A percentile compares a stretch with the other conserved stretches of the same genome.
These are phyloP conservation scores for Larimichthys polyactis DNA, from an alignment of 2,113 vertebrate genomes.

Conservation along the genomic window DNA sequence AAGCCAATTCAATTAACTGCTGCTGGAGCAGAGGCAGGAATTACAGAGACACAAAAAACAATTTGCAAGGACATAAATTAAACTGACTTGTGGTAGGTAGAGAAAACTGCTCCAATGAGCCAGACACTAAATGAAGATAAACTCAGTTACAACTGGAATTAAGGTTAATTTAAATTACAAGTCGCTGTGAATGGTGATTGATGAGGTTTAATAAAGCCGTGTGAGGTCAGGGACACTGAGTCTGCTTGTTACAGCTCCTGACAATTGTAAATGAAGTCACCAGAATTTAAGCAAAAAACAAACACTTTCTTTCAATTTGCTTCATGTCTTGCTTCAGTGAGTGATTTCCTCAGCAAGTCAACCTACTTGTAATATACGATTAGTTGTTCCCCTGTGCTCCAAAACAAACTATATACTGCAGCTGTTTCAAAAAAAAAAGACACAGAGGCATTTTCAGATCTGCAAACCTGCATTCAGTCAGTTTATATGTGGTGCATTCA, in stretches of 20 bases:
- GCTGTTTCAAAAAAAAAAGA: not conserved
- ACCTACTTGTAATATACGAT: no score
- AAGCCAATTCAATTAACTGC: constrained; percentile 21
- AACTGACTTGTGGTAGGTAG: not conserved
- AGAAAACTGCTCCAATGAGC: not conserved
- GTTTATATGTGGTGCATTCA: not conserved
- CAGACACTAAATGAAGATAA: constrained; percentile 20
- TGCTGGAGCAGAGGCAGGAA: not conserved
- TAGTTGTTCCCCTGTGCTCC: not conserved
- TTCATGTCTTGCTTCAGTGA: not conserved
- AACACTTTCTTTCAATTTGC: not conserved
- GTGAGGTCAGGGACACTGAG: not conserved
- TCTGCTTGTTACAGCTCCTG: not conserved
- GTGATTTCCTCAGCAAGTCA: not conserved
- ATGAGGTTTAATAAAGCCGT: not conserved
- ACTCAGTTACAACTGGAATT: not conserved
- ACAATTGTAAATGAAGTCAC: not conserved
- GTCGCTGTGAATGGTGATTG: not conserved
- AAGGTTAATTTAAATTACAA: constrained; percentile 7
- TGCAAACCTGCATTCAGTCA: not conserved
- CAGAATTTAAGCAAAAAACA: not conserved
- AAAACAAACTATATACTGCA: not conserved
- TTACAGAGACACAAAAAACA: not conserved
- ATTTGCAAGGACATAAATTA: not conserved
- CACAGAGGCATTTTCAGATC: not conserved